Evolutionary conservation across 2,888 invertebrate genomes (phyloP), one percentile per base, ranked within the genome.

Genomic region (Amiota mariae): DNA sequence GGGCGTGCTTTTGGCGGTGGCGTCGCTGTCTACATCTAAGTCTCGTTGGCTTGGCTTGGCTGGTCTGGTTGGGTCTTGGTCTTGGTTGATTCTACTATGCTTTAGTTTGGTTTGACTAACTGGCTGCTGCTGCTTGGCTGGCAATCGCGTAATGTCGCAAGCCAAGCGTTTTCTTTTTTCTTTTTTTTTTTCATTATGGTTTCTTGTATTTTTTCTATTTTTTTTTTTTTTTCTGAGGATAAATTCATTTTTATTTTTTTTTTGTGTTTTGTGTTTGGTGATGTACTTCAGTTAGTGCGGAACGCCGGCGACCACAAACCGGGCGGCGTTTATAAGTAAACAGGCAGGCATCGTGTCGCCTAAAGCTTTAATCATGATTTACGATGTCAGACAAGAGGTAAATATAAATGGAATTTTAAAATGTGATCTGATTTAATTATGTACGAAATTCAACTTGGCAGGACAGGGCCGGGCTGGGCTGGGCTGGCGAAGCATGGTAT

Each of bases 361-460:
- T 80, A 77, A 81, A 84, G 87, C 87, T 84, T 85, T 87, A 87
- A 87, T 87, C 87, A 87, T 87, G 86, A 87, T 87, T 87, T 87
- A 87, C 86, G 86, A 85, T 82, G 78, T 72, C 74, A 77, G 78
- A 81, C 79, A 77, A 79, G 85, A 82, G 83, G 82, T 86, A 86
- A 86, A 87, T 86, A 83, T 82, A 86, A 86, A 86, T 86, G 87
- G 84, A 85, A 87, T 86, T 86, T 87, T 84, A 84, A 86, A 87
- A 84, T 85, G 85, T 82, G 87, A 87, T 87, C 87, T 81, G 85
- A 87, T 87, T 87, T 86, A 87, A 87, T 87, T 85, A 87, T 84
- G 81, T 85, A 85, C 73, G 79, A 75, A 78, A 77, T 76, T 75
- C 78, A 72, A 76, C 47, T 48, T 47, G 54, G 54, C 54, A 2